phyloP scores from a whole-genome alignment of 2,888 invertebrate genomes.

The Pterostichus niger region DNA sequence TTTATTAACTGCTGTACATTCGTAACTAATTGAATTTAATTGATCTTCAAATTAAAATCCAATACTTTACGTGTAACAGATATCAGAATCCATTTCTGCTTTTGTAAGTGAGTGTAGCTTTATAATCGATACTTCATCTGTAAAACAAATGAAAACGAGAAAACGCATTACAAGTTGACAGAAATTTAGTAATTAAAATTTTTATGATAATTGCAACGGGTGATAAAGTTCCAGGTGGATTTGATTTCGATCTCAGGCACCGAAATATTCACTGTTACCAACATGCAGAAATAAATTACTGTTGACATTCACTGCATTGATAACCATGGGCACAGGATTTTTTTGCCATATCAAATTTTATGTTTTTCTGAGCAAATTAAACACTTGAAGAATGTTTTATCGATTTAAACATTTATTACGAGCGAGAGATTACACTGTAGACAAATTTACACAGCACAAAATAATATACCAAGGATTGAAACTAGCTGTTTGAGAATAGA shows the following conservation, averaged over 20 bases:
- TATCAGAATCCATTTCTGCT: background rate
- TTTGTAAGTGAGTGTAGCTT: constrained; percentile 16
- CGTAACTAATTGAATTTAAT: constrained; percentile 41
- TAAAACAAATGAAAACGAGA: constrained; percentile 46
- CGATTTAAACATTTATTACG: too few species aligned
- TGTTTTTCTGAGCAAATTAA: background rate
- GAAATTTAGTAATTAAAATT: constrained; percentile 52
- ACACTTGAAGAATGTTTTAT: background rate
- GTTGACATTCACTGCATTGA: background rate
- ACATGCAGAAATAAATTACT: background rate
- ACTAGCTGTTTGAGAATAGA: too few species aligned
- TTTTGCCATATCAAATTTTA: background rate
- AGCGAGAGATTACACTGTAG: too few species aligned
- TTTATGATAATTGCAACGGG: constrained; percentile 49
- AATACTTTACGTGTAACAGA: constrained; percentile 3
- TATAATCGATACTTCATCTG: constrained; percentile 37
- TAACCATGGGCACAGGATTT: background rate
- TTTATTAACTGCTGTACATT: constrained; percentile 6
- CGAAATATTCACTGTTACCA: constrained; percentile 17
- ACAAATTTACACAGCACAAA: too few species aligned
- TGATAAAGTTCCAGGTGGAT: constrained; percentile 33
- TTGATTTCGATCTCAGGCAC: constrained; percentile 19
- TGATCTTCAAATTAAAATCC: background rate
- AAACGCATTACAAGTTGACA: constrained; percentile 36
- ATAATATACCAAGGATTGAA: too few species aligned